These are phyloP conservation scores for Moxostoma hubbsi DNA, from an alignment of 2,797 vertebrate genomes.

Conservation along the genomic window DNA sequence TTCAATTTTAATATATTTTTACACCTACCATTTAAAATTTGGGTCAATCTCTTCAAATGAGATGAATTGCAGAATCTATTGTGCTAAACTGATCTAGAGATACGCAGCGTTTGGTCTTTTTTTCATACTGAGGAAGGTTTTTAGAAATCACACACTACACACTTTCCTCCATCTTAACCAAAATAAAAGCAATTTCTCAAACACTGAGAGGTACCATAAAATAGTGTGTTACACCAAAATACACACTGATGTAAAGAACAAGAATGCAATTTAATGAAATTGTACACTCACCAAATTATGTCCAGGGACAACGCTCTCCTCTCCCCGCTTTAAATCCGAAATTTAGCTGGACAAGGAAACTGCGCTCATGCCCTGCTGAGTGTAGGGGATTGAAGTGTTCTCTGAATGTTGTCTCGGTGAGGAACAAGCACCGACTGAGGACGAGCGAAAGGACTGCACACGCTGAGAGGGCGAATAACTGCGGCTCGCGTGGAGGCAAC, in stretches of 20 bases:
- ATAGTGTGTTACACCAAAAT: constrained; percentile 8
- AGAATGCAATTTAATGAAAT: constrained; percentile 53
- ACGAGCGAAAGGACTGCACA: too few species aligned
- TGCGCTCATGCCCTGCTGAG: constrained; percentile 54
- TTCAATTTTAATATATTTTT: too few species aligned
- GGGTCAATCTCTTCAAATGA: constrained; percentile 49
- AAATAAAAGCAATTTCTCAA: neutral
- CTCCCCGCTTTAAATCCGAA: constrained; percentile 54
- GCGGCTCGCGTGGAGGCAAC: constrained; percentile 63
- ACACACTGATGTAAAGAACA: neutral
- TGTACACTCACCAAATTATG: constrained; percentile 64
- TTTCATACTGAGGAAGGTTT: neutral
- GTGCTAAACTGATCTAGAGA: constrained; percentile 26
- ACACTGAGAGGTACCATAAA: neutral
- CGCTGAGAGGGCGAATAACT: constrained; percentile 63
- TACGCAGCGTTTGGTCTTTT: neutral
- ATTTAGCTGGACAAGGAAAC: constrained; percentile 46
- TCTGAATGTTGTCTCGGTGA: constrained; percentile 48
- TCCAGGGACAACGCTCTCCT: constrained; percentile 53
- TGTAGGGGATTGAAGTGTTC: constrained; percentile 47
- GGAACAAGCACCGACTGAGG: constrained; percentile 47
- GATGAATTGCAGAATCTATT: constrained; percentile 1
- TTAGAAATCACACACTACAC: too few species aligned
- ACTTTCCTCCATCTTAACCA: neutral
- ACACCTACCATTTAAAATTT: constrained; percentile 30